Evolutionary conservation across 1,140 invertebrate species (phyloP), one percentile per base, ranked within the genome.

Genomic region (Drosophila parabipectinata): DNA sequence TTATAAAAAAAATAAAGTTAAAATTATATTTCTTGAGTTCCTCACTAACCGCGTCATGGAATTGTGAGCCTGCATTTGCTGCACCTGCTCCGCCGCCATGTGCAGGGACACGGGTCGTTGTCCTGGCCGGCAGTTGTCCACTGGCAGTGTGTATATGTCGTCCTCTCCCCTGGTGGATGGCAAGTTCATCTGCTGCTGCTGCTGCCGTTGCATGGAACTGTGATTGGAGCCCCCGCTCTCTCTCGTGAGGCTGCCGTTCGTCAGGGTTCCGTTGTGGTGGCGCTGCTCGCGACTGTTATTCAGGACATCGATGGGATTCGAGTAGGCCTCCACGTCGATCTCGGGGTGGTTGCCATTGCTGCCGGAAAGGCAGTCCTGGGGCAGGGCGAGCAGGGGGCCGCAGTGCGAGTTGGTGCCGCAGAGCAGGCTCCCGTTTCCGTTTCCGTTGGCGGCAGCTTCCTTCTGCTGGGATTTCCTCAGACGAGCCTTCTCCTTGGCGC

Each of bases 401-500:
- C 81, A 89, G 21, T 90, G 83, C 0, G 82, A 72, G 48, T 62
- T 72, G 41, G 63, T 64, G 68, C 68, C 60, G 57, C 73, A 91
- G 1, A 58, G 92, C 63, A 92, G 91, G 84, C 56, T 90, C 75
- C 64, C 91, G 84, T 55, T 74, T 53, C 92, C 92, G 83, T 55
- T 74, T 52, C 92, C 92, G 79, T 85, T 81, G 3, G 4, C 91
- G 74, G 88, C 92, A 63, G 67, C 92, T 80, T 90, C 89, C 67
- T 73, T 91, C 51, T 85, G 89, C 75, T 93, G 90, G n/a, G 90
- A 85, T 52, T 93, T 93, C 75, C 94, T 94, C 45, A 94, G 92
- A 26, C 95, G 90, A 39, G 95, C 95, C 80, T 94, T 96, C 75
- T 95, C 92, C 78, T 94, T 93, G 0, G 95, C 95, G 62, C 95